These are phyloP conservation scores for Oxycera nigricornis DNA, from an alignment of 2,888 invertebrate genomes.

Conservation along the genomic window DNA sequence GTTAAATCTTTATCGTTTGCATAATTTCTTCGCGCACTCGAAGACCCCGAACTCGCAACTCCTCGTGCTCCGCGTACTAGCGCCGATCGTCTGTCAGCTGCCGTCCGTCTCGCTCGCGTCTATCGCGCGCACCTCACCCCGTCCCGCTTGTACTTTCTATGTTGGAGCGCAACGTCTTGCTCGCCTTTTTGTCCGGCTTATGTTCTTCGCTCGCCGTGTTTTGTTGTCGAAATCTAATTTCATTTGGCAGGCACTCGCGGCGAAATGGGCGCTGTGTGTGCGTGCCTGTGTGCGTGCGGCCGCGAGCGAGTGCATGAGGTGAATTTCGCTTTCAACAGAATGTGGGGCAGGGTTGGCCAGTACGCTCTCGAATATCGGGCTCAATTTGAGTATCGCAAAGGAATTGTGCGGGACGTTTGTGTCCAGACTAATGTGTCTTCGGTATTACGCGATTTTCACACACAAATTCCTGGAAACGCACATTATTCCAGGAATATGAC, in stretches of 20 bases:
- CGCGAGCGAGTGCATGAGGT: no score
- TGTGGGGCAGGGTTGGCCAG: no score
- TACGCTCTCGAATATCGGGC: no score
- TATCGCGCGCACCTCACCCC: background rate
- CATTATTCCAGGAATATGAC: no score
- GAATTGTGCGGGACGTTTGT: no score
- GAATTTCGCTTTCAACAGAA: no score
- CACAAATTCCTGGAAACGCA: no score
- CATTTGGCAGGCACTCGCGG: background rate
- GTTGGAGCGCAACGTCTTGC: no score
- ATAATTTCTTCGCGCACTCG: slow-evolving; percentile 23
- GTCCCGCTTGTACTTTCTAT: background rate
- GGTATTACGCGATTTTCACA: no score
- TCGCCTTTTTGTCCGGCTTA: background rate
- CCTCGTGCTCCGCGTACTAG: background rate
- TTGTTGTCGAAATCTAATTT: background rate
- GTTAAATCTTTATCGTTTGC: slow-evolving; percentile 10
- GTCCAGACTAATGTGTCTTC: no score
- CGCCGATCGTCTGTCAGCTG: background rate
- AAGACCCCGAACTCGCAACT: background rate
- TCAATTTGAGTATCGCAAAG: no score
- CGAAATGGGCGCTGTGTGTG: background rate
- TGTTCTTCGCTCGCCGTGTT: background rate
- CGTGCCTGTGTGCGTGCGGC: background rate
- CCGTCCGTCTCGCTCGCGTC: background rate